Conservation (phyloP, 2,797 vertebrate genomes). For the Coreius guichenoti region DNA sequence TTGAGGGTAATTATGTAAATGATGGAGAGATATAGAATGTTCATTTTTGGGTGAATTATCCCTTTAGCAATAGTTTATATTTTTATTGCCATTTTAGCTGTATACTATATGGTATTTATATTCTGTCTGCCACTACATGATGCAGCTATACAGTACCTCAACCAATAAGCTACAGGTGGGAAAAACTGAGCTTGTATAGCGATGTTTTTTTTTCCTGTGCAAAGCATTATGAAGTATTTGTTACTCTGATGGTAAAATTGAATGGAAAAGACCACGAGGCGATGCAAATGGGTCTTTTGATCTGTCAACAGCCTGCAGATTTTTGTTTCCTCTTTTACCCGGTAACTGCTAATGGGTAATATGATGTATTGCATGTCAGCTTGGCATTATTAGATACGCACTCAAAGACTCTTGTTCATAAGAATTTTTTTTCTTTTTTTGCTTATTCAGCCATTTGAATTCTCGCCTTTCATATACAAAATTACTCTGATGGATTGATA, state of each 20-base stretch:
- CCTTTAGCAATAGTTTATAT: background rate
- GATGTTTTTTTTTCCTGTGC: constrained; percentile 21
- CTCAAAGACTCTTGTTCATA: constrained; percentile 81
- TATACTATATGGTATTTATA: background rate
- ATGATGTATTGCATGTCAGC: constrained; percentile 93
- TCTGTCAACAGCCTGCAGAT: constrained; percentile 70
- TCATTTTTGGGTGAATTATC: background rate
- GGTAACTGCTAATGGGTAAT: constrained; percentile 82
- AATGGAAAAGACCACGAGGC: constrained; percentile 67
- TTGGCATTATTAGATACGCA: constrained; percentile 82
- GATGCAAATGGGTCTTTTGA: constrained; percentile 72
- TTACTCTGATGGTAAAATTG: constrained; percentile 57
- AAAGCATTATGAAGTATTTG: constrained; percentile 57
- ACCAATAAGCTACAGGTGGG: constrained; percentile 51
- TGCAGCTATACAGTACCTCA: constrained; percentile 21
- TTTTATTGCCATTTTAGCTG: background rate
- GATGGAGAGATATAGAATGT: background rate
- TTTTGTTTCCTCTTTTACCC: constrained; percentile 72
- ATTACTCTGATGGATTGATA: constrained; percentile 89
- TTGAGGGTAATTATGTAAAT: background rate
- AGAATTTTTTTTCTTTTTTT: constrained; percentile 83
- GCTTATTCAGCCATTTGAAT: constrained; percentile 97
- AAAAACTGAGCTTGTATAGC: constrained; percentile 22
- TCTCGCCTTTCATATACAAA: constrained; percentile 90
- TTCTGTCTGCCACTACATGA: background rate